A percentile compares a stretch with the other conserved stretches of the same genome.
phyloP scores from a whole-genome alignment of 2,797 vertebrate genomes.

The Betta splendens region DNA sequence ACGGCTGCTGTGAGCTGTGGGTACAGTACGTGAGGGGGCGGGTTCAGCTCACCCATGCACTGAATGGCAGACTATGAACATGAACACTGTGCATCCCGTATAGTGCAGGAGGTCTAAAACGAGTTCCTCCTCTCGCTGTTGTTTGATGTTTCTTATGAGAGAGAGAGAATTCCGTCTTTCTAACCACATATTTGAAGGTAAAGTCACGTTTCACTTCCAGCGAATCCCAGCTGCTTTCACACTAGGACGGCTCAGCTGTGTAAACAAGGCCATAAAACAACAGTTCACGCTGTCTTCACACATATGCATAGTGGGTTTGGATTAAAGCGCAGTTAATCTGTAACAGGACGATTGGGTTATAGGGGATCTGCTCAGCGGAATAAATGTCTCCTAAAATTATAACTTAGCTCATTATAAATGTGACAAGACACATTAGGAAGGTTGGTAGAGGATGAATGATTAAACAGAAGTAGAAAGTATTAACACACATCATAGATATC shows the following conservation, averaged over 20 bases:
- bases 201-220: not conserved
- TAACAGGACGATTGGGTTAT: not conserved
- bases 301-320: slow-evolving; percentile 1
- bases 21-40: not conserved
- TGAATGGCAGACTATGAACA: not conserved
- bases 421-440: too few relatives aligned
- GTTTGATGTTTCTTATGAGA: not conserved
- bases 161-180: not conserved
- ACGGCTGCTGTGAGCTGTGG: not conserved
- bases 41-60: not conserved
- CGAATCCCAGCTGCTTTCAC: slow-evolving; percentile 3
- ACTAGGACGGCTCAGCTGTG: not conserved
- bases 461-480: not conserved
- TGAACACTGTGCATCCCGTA: not conserved
- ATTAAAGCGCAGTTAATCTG: slow-evolving; percentile 17
- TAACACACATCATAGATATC: too few relatives aligned
- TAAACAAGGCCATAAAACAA: slow-evolving; percentile 52
- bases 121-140: too few relatives aligned
- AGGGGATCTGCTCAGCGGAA: not conserved
- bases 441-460: too few relatives aligned
- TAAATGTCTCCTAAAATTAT: too few relatives aligned
- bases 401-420: too few relatives aligned
- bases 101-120: not conserved
- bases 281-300: slow-evolving; percentile 1
- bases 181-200: not conserved